These are phyloP conservation scores for Eilema caniola DNA, from an alignment of 2,888 invertebrate genomes.

Conservation along the genomic window DNA sequence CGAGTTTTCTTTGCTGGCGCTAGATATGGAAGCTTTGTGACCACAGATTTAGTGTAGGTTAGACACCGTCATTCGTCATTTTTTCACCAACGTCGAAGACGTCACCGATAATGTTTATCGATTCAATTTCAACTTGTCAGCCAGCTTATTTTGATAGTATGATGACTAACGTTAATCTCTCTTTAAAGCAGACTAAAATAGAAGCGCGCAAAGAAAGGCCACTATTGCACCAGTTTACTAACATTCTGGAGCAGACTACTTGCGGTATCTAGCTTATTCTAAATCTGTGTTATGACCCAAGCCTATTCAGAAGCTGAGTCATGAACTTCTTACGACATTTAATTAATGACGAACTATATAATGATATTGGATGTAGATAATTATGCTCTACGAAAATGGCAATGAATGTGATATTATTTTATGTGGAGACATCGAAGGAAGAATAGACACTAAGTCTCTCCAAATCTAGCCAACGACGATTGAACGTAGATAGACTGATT, in stretches of 20 bases:
- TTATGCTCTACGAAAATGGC: slow-evolving; percentile 65
- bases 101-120: not conserved
- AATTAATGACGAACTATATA: slow-evolving; percentile 40
- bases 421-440: slow-evolving; percentile 67
- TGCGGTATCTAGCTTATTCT: not conserved
- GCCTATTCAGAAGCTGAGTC: slow-evolving; percentile 54
- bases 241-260: not conserved
- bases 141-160: not conserved
- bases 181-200: not conserved
- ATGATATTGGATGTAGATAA: slow-evolving; percentile 53
- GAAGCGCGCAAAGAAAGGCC: not conserved
- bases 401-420: slow-evolving; percentile 85
- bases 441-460: slow-evolving; percentile 62
- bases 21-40: slow-evolving; percentile 36
- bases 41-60: slow-evolving; percentile 7
- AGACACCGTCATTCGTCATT: not conserved
- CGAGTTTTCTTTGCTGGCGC: slow-evolving; percentile 39
- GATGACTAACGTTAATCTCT: too few relatives aligned
- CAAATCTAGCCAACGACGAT: slow-evolving; percentile 75
- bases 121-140: too few relatives aligned
- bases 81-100: not conserved
- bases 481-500: slow-evolving; percentile 84
- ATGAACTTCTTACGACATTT: slow-evolving; percentile 28
- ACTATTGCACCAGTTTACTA: not conserved
- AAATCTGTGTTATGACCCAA: slow-evolving; percentile 28